Base-by-base conservation (phyloP, 2,888 invertebrate genomes). In the Muscina levida region DNA sequence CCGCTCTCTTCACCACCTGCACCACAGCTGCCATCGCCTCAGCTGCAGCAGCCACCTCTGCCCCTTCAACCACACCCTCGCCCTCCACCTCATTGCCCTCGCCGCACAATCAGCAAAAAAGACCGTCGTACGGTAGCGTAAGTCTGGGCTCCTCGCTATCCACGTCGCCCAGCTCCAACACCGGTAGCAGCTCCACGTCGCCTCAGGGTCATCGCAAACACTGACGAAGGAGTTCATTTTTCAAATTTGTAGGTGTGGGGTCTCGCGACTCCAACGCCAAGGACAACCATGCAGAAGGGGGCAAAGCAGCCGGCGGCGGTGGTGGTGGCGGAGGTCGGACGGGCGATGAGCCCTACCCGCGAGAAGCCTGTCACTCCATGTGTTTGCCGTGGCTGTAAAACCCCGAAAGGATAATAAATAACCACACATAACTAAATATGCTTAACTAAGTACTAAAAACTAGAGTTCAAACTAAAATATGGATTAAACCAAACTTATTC, bases 211-310 rank as follows among this genome's bases (percentile, higher is more conserved):
- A 86, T 78, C 87, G 88, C 80, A 89, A 88, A 75, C 90, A 90
- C 90, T 90, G 90, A 90, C 90, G 90, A 87, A 89, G 90, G 85
- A 88, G 89, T 84, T 90, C 90, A 6, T 87, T 90, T 67, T 89
- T 90, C 71, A 88, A 87, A 67, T 87, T 89, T 72, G 62, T 62
- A 1, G 62, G 62, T 1, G 39, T 62, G 5, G 62, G 62, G 5
- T 17, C 19, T 13, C 22, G 56, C 24, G 22, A 56, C 2, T 85
- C 85, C 73, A 72, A 84, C 44, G 82, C 82, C 83, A 84, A 70
- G 59, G 62, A 56, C 72, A 74, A 62, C 8, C 57, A 46, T 13
- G 67, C 62, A 11, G 48, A 42, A 37, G 65, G 46, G 10, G 39
- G 70, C 1, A 51, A 79, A 48, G 59, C 19, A 13, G n/a, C 39